Base-by-base conservation (phyloP, 2,113 vertebrate genomes). In the Phalacrocorax pelagicus region DNA sequence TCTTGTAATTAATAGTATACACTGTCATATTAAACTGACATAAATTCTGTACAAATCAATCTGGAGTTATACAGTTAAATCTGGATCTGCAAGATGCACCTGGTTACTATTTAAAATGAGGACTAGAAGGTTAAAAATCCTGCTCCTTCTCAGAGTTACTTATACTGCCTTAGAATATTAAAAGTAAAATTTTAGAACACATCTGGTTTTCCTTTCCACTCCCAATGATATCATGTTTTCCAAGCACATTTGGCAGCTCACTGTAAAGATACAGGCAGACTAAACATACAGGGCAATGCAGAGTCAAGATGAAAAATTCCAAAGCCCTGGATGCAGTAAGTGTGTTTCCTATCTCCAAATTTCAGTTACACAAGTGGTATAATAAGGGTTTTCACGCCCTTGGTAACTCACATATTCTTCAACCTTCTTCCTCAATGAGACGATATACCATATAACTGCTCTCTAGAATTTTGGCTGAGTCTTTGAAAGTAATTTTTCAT, bases 141-240 rank as follows among this genome's bases (percentile, higher is more conserved):
- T 69, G 49, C 17, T 90, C 21, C 70, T 77, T 63, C 57, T 62
- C 12, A 0, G 22, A 74, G 46, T 66, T 66, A 80, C 44, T 96
- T 73, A 63, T 4, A 63, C 26, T 0, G 2, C 46, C 67, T 80
- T 27, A 86, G 55, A 88, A 85, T 87, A 90, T 80, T 82, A 91
- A 67, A 95, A 94, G 89, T 58, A 84, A 70, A 87, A 85, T 70
- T 86, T 83, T 36, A 73, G 55, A 96, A 96, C 97, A 96, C 97
- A 97, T 97, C 94, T 97, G 96, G 78, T 93, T 95, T 96, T 95
- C 89, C 91, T 97, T 96, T 92, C 95, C 94, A 96, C 94, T 87
- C 90, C 87, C 90, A 94, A 88, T 97, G 97, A 96, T 94, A 95
- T 95, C 96, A 97, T 81, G 91, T 96, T 97, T 97, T 97, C 97